A percentile compares a stretch with the other conserved stretches of the same genome.
Conservation (phyloP, 2,888 invertebrate genomes). For the Seira ritae region DNA sequence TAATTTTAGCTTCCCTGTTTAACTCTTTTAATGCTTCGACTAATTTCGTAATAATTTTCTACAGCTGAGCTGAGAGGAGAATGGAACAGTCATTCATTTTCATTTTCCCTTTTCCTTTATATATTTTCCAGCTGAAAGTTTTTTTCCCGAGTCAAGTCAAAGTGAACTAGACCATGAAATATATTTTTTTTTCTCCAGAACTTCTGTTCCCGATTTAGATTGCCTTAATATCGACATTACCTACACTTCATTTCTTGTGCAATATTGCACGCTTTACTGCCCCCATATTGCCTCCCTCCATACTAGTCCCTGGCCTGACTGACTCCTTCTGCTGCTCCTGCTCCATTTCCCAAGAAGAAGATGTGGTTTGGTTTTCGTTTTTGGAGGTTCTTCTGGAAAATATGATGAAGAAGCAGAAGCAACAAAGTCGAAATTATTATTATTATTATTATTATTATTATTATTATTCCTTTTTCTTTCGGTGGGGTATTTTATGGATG, state of each 20-base stretch:
- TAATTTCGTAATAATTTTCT: slow-evolving; percentile 53
- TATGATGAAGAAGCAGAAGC: slow-evolving; percentile 19
- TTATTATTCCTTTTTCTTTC: no score
- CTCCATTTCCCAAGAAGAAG: slow-evolving; percentile 21
- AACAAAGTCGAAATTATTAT: slow-evolving; percentile 23
- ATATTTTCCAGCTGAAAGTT: background rate
- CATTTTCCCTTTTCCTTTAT: no score
- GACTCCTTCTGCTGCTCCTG: background rate
- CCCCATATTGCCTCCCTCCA: no score
- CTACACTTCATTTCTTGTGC: slow-evolving; percentile 29
- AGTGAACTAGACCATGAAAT: slow-evolving; percentile 39
- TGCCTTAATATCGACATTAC: background rate
- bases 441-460: no score
- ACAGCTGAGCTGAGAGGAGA: background rate
- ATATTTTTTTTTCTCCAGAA: background rate
- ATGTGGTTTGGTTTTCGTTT: no score
- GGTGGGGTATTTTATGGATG: background rate
- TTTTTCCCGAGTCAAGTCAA: no score
- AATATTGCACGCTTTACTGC: slow-evolving; percentile 58
- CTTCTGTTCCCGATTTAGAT: slow-evolving; percentile 4
- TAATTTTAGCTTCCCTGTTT: background rate
- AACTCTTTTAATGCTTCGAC: slow-evolving; percentile 9
- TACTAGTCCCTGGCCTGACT: background rate
- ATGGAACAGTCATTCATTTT: background rate
- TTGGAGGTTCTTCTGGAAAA: no score